Evolutionary conservation across 2,888 invertebrate species (phyloP), one percentile per base, ranked within the genome.

Genomic region (Hirudinaria manillensis): DNA sequence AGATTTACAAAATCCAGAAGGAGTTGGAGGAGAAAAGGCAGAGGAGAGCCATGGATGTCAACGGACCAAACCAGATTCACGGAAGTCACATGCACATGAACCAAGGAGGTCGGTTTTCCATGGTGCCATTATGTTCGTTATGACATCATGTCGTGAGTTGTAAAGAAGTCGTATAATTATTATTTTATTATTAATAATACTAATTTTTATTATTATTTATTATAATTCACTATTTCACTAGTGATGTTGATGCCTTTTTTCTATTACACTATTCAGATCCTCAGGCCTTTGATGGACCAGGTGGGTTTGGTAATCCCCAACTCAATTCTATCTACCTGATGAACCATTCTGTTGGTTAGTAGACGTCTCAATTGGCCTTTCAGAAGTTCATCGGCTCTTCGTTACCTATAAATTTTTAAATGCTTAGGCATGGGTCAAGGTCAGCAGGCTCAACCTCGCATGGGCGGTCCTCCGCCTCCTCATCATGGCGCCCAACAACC

Each of bases 1-100:
- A 99, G 86, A 99, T 99, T 80, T 99, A 99, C 86, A 99, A 99
- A 87, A 99, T 99, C 80, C 98, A 98, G 85, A 99, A 97, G 83
- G 97, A 97, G 86, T 87, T 97, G 72, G 89, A 98, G 83, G 97
- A 77, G 51, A 77, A 77, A 73, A 29, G 76, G 36, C 61, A 34
- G 72, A 77, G 73, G 53, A 29, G 77, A 21, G 70, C 75, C 56
- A 45, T 53, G 29, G 74, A 68, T 32, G 24, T 61, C 4, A 72
- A 72, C 32, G 72, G 72, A n/a, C 36, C 51, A 7, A 74, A 51
- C 51, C 67, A 67, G 21, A 24, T 56, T 19, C 61, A 73, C 65
- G 29, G 55, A 1, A 21, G 27, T 53, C 45, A 53, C 56, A 55
- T 53, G 72, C 38, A 72, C 72, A 75, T 45, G 75, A 51, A 29